Percentiles rank a stretch among this genome's conserved stretches.
Evolutionary conservation across 2,888 invertebrate species (phyloP).

Genomic region (Acleris cristana): DNA sequence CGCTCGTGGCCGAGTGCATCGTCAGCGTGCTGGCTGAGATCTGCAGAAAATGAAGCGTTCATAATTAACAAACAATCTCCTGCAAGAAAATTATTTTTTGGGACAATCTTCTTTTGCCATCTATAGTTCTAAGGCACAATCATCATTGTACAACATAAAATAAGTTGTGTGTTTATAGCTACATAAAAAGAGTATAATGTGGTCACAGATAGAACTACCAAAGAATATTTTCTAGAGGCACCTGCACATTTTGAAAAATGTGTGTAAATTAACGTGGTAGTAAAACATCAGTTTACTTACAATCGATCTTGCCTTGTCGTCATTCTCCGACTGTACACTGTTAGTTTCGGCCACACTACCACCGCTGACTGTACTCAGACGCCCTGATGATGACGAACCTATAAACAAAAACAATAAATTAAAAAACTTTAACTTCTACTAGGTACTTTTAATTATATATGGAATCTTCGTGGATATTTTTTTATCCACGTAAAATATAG

Average conservation of each 20-base stretch:
- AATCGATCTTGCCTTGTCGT: constrained; percentile 85
- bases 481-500: not conserved
- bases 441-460: no score
- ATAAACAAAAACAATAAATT: constrained; percentile 25
- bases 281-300: constrained; percentile 55
- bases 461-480: not conserved
- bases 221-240: no score
- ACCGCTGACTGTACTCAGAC: constrained; percentile 92
- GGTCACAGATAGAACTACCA: no score
- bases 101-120: no score
- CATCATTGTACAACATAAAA: no score
- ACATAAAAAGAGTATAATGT: no score
- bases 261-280: no score
- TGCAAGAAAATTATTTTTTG: no score
- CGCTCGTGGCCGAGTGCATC: constrained; percentile 71
- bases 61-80: not conserved
- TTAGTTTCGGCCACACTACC: constrained; percentile 91
- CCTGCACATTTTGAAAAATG: no score
- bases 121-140: no score
- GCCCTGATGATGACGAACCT: constrained; percentile 92
- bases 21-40: constrained; percentile 76
- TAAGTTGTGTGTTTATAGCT: no score
- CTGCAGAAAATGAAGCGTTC: constrained; percentile 46
- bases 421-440: no score
- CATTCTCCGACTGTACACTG: constrained; percentile 93